Percentiles rank a stretch among this genome's conserved stretches.
Evolutionary conservation across 2,797 vertebrate species (phyloP).

Genomic region (Gallirallus australis): DNA sequence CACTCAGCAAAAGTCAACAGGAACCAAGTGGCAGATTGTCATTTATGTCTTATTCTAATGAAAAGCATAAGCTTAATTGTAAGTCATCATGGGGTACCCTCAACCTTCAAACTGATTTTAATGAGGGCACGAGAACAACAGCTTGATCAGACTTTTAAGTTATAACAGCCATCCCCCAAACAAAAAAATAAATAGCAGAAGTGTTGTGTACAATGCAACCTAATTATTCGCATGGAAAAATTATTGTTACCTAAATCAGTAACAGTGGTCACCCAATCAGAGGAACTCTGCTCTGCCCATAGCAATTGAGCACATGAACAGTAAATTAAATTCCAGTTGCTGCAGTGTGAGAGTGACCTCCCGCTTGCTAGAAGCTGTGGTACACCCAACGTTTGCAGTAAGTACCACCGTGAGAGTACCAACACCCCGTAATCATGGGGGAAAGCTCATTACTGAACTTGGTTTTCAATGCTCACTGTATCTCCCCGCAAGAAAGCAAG

Average conservation of each 20-base stretch:
- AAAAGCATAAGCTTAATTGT: neutral
- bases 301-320: neutral
- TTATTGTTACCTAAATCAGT: neutral
- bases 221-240: neutral
- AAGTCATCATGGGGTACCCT: neutral
- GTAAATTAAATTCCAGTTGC: neutral
- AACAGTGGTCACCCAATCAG: neutral
- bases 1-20: neutral
- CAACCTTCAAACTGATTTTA: neutral
- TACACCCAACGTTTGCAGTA: neutral
- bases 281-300: neutral
- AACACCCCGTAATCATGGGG: neutral
- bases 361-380: neutral
- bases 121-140: neutral
- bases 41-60: neutral
- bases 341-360: neutral
- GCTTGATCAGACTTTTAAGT: neutral
- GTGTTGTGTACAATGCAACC: neutral
- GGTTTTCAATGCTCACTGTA: neutral
- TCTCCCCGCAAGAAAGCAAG: slow-evolving; percentile 17
- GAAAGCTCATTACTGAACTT: neutral
- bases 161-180: neutral
- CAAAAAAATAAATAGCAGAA: neutral
- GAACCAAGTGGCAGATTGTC: neutral
- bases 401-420: neutral